Percentiles rank a stretch among this genome's conserved stretches.
phyloP scores from a whole-genome alignment of 2,888 invertebrate species.

The Leptura quadrifasciata region DNA sequence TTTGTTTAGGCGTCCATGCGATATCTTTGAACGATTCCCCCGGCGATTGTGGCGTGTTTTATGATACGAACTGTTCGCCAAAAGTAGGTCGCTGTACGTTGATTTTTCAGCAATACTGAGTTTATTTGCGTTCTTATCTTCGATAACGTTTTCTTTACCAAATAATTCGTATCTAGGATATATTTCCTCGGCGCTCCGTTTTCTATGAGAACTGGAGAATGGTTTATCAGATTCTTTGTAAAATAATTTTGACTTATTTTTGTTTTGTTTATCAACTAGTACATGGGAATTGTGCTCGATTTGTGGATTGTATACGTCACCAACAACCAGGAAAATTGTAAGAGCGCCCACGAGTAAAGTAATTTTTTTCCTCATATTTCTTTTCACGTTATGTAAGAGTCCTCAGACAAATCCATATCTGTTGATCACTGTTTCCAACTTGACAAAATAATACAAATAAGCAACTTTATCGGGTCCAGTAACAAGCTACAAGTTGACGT shows the following conservation, averaged over 20 bases:
- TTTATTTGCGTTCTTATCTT: slow-evolving; percentile 5
- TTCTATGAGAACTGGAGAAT: background rate
- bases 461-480: background rate
- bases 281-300: background rate
- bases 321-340: slow-evolving; percentile 28
- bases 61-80: slow-evolving; percentile 11
- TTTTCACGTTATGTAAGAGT: slow-evolving; percentile 19
- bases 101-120: background rate
- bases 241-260: background rate
- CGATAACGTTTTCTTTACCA: background rate
- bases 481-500: background rate
- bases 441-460: background rate
- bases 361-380: slow-evolving; percentile 33
- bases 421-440: slow-evolving; percentile 15
- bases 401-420: slow-evolving; percentile 36
- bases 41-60: slow-evolving; percentile 19
- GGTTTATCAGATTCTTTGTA: background rate
- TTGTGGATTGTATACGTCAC: slow-evolving; percentile 15
- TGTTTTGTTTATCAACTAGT: background rate
- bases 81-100: background rate
- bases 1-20: slow-evolving; percentile 1
- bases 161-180: background rate
- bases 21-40: background rate
- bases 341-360: slow-evolving; percentile 22
- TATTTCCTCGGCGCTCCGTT: background rate